Conservation (phyloP, 2,888 invertebrate genomes). For the Brachycybe producta region DNA sequence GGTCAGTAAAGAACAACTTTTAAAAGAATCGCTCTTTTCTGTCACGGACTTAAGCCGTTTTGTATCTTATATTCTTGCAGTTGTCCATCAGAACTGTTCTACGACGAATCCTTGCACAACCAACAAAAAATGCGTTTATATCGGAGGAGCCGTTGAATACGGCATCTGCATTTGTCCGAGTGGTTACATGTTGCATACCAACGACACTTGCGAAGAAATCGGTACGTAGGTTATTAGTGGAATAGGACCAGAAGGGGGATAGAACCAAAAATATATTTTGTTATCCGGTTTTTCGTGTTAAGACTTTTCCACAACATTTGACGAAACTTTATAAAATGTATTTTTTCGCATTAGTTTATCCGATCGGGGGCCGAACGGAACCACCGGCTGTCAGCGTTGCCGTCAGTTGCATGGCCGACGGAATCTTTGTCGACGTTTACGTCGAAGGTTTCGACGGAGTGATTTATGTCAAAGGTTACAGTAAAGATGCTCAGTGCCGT, state of each 20-base stretch:
- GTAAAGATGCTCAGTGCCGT: slow-evolving; percentile 80
- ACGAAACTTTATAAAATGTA: too few species aligned
- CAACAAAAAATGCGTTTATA: slow-evolving; percentile 25
- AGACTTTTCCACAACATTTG: too few species aligned
- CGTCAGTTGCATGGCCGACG: slow-evolving; percentile 80
- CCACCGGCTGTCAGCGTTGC: slow-evolving; percentile 15
- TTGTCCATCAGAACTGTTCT: slow-evolving; percentile 25
- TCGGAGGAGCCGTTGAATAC: slow-evolving; percentile 33
- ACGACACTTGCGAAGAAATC: slow-evolving; percentile 18
- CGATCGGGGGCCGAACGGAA: slow-evolving; percentile 9
- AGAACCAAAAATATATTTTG: too few species aligned
- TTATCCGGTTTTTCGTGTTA: too few species aligned
- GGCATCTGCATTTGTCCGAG: slow-evolving; percentile 19
- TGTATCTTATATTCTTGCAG: slow-evolving; percentile 12
- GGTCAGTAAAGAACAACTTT: slow-evolving; percentile 19
- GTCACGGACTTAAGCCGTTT: too few species aligned
- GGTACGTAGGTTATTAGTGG: background rate
- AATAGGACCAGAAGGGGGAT: background rate
- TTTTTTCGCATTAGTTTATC: too few species aligned
- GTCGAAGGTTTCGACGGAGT: slow-evolving; percentile 71
- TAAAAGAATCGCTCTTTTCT: too few species aligned
- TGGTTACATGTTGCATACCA: slow-evolving; percentile 6
- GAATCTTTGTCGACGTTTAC: slow-evolving; percentile 55
- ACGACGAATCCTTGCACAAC: slow-evolving; percentile 27
- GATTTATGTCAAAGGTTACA: slow-evolving; percentile 84